Percentiles rank a stretch among this genome's conserved stretches.
Evolutionary conservation across 2,888 invertebrate genomes (phyloP).

Genomic region (Cantharis lateralis): DNA sequence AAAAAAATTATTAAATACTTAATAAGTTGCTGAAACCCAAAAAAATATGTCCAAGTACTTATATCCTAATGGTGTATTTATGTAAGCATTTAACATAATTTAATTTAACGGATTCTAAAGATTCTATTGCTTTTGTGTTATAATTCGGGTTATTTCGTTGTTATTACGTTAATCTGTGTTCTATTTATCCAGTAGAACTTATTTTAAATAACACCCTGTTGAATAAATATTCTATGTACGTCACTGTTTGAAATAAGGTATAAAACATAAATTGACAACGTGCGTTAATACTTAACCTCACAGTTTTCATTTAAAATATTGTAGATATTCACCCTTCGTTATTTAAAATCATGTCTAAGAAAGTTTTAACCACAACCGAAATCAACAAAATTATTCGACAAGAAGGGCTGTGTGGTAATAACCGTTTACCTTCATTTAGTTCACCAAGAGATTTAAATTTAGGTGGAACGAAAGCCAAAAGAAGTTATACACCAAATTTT

Average conservation of each 20-base stretch:
- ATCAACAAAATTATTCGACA: conserved; percentile 29
- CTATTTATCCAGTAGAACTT: no score
- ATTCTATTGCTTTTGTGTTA: no score
- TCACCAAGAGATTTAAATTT: conserved; percentile 50
- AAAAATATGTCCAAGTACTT: no score
- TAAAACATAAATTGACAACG: background rate
- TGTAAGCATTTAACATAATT: no score
- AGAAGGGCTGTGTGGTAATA: conserved; percentile 22
- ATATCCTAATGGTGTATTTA: no score
- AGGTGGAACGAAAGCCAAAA: conserved; percentile 49
- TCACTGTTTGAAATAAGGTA: background rate
- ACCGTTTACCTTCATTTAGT: conserved; percentile 46
- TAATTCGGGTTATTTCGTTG: no score
- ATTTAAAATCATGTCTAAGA: background rate
- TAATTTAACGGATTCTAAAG: no score
- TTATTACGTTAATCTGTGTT: no score
- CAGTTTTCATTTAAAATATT: background rate
- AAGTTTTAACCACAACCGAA: background rate
- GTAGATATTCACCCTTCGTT: background rate
- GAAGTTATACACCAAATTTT: conserved; percentile 50
- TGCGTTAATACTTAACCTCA: background rate
- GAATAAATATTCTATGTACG: background rate
- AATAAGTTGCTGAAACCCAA: no score
- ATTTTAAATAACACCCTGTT: background rate
- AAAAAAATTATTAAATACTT: no score